Conservation (phyloP, 1,140 invertebrate species). For the Oryctes rhinoceros region DNA sequence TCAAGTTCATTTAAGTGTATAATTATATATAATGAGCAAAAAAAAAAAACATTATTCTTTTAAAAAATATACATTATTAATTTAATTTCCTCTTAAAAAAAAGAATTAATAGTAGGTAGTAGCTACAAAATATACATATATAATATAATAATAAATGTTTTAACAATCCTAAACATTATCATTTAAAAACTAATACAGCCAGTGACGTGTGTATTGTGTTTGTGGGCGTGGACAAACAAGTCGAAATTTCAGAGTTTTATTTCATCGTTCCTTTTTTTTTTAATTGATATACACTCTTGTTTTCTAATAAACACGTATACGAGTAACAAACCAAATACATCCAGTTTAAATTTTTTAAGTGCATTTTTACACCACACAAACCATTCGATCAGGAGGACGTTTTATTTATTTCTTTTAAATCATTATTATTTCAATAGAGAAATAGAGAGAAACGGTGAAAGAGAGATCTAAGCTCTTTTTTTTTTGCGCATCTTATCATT, state of each 20-base stretch:
- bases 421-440: neutral
- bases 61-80: constrained; percentile 37
- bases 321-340: neutral
- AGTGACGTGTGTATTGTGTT: constrained; percentile 25
- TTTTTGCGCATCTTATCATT: neutral
- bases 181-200: constrained; percentile 36
- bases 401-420: neutral
- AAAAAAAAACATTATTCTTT: constrained; percentile 14
- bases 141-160: constrained; percentile 35
- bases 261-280: neutral
- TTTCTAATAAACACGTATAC: neutral
- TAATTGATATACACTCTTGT: neutral
- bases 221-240: constrained; percentile 12
- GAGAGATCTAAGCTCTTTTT: constrained; percentile 9
- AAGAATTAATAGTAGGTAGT: constrained; percentile 9
- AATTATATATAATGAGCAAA: constrained; percentile 34
- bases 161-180: constrained; percentile 31
- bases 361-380: neutral
- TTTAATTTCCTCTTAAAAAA: constrained; percentile 29
- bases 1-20: constrained; percentile 9
- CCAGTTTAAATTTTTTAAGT: neutral
- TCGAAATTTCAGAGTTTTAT: neutral
- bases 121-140: constrained; percentile 38
- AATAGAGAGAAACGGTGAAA: neutral
- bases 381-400: neutral